Evolutionary conservation across 1,140 invertebrate species (phyloP).

Genomic region (Vollenhovia emeryi): DNA sequence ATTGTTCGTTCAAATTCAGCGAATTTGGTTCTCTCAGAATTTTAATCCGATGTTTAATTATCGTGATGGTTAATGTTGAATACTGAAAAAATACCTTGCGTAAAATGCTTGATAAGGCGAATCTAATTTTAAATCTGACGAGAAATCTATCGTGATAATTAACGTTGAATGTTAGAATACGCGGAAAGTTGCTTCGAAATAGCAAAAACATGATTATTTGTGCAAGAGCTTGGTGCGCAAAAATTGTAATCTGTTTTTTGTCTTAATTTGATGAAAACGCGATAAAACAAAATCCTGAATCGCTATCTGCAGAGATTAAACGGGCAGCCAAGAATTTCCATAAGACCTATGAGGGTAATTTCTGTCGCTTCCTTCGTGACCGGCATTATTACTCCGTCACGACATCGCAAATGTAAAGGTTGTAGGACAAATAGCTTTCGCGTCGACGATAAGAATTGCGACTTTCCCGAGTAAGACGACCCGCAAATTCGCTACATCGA

Average conservation of each 20-base stretch:
- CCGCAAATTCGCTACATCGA: slow-evolving; percentile 48
- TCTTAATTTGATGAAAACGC: slow-evolving; percentile 3
- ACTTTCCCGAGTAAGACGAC: slow-evolving; percentile 47
- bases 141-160: neutral
- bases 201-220: neutral
- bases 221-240: too few species aligned
- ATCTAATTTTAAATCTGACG: neutral
- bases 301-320: slow-evolving; percentile 27
- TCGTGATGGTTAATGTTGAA: neutral
- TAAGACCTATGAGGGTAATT: slow-evolving; percentile 52
- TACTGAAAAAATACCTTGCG: neutral
- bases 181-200: neutral
- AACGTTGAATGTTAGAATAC: neutral
- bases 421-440: slow-evolving; percentile 61
- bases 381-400: slow-evolving; percentile 62
- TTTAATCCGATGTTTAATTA: slow-evolving; percentile 19
- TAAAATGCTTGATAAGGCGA: neutral
- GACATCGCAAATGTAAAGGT: slow-evolving; percentile 61
- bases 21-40: slow-evolving; percentile 1
- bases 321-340: slow-evolving; percentile 38
- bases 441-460: slow-evolving; percentile 58
- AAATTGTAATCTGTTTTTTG: slow-evolving; percentile 3
- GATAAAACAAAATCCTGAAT: slow-evolving; percentile 6
- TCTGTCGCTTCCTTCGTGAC: slow-evolving; percentile 61
- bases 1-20: neutral